These are phyloP conservation scores for Cyaniris semiargus DNA, from an alignment of 2,888 invertebrate genomes.

Conservation along the genomic window DNA sequence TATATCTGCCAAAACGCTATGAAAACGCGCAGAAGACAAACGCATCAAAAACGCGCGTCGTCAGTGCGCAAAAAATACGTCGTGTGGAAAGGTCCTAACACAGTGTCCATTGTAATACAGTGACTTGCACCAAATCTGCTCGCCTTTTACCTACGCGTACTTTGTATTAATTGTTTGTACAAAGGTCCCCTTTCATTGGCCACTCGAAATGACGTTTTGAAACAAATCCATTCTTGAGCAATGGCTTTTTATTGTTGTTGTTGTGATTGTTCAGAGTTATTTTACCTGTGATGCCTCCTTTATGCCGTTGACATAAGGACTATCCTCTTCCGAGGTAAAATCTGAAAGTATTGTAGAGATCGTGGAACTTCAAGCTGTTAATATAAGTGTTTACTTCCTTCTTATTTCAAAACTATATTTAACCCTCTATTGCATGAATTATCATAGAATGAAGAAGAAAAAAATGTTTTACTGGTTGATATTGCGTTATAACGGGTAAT, in stretches of 20 bases:
- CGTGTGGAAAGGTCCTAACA: no score
- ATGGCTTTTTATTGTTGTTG: constrained; percentile 4
- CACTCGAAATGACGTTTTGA: constrained; percentile 22
- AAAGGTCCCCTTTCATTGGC: constrained; percentile 37
- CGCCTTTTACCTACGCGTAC: constrained; percentile 44
- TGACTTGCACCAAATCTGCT: constrained; percentile 56
- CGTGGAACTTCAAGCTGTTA: neutral
- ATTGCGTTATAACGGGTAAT: no score
- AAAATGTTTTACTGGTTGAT: no score
- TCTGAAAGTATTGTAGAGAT: neutral
- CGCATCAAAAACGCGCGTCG: no score
- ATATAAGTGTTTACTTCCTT: neutral
- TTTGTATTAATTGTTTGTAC: constrained; percentile 38
- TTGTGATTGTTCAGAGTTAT: neutral
- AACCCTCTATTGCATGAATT: no score
- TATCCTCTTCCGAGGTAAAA: neutral
- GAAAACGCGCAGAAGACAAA: no score
- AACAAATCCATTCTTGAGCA: constrained; percentile 18
- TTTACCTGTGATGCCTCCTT: neutral
- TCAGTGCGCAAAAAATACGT: no score
- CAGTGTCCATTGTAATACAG: constrained; percentile 53
- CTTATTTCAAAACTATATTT: no score
- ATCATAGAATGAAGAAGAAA: no score
- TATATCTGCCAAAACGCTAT: no score
- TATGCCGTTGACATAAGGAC: neutral